phyloP scores from a whole-genome alignment of 2,797 vertebrate genomes.

The Hipposideros larvatus region DNA sequence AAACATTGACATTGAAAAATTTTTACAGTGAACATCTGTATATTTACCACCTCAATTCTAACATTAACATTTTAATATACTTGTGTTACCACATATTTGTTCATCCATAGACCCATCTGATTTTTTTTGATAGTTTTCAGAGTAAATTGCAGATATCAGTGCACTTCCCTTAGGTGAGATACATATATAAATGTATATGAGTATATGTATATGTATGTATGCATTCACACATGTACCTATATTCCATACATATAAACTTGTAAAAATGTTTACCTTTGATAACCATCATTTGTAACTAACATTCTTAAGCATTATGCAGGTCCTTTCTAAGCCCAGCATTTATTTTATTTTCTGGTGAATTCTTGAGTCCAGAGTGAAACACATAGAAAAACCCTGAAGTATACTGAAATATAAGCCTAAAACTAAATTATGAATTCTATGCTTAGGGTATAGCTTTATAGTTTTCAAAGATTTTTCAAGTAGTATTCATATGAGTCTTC shows the following conservation, averaged over 20 bases:
- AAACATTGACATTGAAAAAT: no score
- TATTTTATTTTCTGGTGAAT: conserved; percentile 42
- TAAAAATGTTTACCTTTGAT: conserved; percentile 14
- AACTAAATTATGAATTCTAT: background rate
- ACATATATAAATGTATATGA: background rate
- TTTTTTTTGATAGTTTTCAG: conserved; percentile 36
- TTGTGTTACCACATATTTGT: background rate
- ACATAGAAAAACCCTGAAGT: conserved; percentile 9
- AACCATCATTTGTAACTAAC: conserved; percentile 6
- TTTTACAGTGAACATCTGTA: background rate
- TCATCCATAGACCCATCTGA: background rate
- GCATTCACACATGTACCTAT: background rate
- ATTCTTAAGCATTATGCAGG: background rate
- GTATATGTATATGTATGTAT: background rate
- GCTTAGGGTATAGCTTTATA: conserved; percentile 14
- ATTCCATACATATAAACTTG: background rate
- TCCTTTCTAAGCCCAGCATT: conserved; percentile 16
- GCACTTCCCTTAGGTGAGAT: conserved; percentile 18
- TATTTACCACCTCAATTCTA: background rate
- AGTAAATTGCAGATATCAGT: conserved; percentile 26
- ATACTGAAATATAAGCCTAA: background rate
- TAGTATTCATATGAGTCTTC: conserved; percentile 40
- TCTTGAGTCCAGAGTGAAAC: conserved; percentile 3
- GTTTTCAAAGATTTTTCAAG: conserved; percentile 39
- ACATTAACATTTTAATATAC: conserved; percentile 6